Evolutionary conservation across 2,113 vertebrate species (phyloP).

Genomic region (Heliornis fulica): DNA sequence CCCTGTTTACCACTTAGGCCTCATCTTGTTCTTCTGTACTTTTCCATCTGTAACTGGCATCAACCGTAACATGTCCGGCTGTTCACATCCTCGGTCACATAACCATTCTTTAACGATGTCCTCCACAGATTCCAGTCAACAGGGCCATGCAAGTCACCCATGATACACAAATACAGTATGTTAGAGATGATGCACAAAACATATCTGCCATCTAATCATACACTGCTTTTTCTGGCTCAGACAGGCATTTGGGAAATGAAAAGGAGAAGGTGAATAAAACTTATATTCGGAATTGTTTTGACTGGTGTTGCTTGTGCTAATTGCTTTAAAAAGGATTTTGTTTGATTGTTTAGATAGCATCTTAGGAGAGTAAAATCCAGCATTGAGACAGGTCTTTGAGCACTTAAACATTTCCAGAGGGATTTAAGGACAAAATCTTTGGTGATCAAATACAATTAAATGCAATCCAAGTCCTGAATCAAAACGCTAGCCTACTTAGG

Average conservation of each 20-base stretch:
- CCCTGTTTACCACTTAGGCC: no score
- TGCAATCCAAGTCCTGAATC: conserved; percentile 3
- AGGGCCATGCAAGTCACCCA: background rate
- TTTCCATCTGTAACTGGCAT: no score
- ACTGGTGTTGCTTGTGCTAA: background rate
- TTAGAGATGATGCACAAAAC: background rate
- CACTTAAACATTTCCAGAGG: background rate
- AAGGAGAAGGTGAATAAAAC: background rate
- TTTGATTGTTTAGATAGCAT: conserved; percentile 3
- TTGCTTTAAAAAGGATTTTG: conserved; percentile 7
- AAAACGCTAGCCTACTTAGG: conserved; percentile 16
- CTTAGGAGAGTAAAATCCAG: background rate
- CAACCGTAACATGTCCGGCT: no score
- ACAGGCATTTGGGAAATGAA: background rate
- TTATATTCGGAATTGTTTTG: background rate
- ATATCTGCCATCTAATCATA: background rate
- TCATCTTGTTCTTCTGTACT: no score
- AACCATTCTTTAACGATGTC: no score
- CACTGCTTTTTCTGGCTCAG: background rate
- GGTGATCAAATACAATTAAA: conserved; percentile 10
- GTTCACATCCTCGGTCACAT: no score
- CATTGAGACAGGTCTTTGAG: background rate
- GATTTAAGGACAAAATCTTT: background rate
- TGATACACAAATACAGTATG: background rate
- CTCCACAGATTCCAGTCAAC: no score